Base-by-base conservation (phyloP, 37 sponge, comb jelly and placozoan genomes). In the Ephydatia muelleri region DNA sequence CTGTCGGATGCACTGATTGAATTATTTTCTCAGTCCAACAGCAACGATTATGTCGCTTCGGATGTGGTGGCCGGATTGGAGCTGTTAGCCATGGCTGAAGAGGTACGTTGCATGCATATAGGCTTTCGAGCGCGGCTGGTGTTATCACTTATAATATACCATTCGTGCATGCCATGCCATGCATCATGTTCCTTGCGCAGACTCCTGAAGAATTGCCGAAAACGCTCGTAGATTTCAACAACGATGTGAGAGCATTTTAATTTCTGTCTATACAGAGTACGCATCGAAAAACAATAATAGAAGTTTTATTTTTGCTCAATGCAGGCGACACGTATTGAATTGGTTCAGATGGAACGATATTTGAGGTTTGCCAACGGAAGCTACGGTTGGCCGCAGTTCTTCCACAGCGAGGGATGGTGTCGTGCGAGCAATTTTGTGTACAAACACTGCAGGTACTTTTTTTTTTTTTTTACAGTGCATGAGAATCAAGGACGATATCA, bases 1-100 rank as follows among this genome's bases (percentile, higher is more conserved):
- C 80, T 93, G 6, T 43, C 90, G 3, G 79, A 83, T 2, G 74
- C 80, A 19, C 67, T 93, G 66, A 48, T 83, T 4, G 84, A 85
- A 75, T 77, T 72, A 31, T 89, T 85, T 49, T 65, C 23, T 22
- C 38, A 83, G 26, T 89, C 86, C 74, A 80, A 87, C n/a, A 89
- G 89, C 16, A 9, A 43, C 43, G 43, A 43, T 6, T 93, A 93
- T 67, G 93, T 93, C 25, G 87, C 93, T 12, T 89, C 93, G 23
- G 93, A 93, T 86, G 34, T 93, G 2, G 48, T 74, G 2, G 93
- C 93, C 48, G 93, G 93, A 4, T 31, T 93, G 30, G 86, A 82
- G 25, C 67, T 93, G 13, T 23, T 86, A 8, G 73, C 77, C 9
- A 81, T 86, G 76, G 67, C 73, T 22, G 73, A 84, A 23, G 78